Evolutionary conservation across 2,797 vertebrate species (phyloP).

Genomic region (Galaxias olidus): DNA sequence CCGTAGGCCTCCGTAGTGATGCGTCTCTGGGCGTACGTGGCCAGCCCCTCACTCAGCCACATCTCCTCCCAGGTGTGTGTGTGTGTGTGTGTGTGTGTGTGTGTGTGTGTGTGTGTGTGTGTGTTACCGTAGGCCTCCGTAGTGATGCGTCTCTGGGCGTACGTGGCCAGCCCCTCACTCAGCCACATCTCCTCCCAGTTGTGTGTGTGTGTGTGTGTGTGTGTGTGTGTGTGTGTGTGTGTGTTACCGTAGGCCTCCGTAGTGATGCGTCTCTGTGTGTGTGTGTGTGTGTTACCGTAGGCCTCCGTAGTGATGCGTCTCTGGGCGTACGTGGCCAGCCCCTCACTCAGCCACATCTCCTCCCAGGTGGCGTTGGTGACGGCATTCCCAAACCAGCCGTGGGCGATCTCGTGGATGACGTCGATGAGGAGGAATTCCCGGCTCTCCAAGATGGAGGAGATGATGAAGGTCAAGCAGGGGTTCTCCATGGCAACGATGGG

Average conservation of each 20-base stretch:
- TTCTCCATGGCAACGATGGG: conserved; percentile 99
- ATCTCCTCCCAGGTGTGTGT: conserved; percentile 87
- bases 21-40: conserved; percentile 71
- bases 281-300: conserved; percentile 74
- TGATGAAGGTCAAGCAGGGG: conserved; percentile 96
- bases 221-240: background rate
- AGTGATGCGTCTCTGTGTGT: conserved; percentile 2
- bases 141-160: conserved; percentile 94
- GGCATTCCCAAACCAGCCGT: conserved; percentile 96
- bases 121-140: conserved; percentile 85
- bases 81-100: background rate
- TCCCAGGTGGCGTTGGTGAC: conserved; percentile 98
- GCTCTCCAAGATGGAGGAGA: conserved; percentile 95
- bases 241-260: background rate
- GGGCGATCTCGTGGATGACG: conserved; percentile 92
- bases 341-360: conserved; percentile 98
- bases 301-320: conserved; percentile 93
- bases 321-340: conserved; percentile 93
- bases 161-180: conserved; percentile 94
- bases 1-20: no score
- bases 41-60: conserved; percentile 97
- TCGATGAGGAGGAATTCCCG: conserved; percentile 94
- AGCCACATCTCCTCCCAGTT: conserved; percentile 98
- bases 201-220: background rate
- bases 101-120: background rate